phyloP scores from a whole-genome alignment of 2,113 vertebrate genomes.

The Aspidoscelis tigris region DNA sequence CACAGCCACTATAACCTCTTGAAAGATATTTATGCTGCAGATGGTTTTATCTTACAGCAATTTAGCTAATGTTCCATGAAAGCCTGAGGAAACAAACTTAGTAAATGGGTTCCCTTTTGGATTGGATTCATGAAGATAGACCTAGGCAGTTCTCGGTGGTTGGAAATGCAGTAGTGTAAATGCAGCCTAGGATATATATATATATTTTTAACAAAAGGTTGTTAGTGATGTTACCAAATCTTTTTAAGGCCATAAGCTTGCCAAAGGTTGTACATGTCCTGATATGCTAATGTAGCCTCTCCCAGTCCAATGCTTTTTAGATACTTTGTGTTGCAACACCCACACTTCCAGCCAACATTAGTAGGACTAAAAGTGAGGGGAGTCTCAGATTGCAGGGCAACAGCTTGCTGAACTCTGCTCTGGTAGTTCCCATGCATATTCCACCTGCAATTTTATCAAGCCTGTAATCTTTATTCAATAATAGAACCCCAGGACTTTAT shows the following conservation, averaged over 20 bases:
- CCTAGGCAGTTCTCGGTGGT: neutral
- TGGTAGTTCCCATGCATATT: constrained; percentile 61
- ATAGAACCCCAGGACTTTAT: constrained; percentile 71
- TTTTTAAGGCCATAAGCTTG: constrained; percentile 17
- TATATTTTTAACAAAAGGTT: neutral
- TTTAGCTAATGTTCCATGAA: too few species aligned
- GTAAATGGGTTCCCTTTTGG: neutral
- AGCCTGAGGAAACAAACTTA: neutral
- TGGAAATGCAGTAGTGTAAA: neutral
- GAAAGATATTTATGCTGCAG: too few species aligned
- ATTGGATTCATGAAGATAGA: neutral
- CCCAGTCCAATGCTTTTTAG: too few species aligned
- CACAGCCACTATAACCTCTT: too few species aligned
- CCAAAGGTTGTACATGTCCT: constrained; percentile 45
- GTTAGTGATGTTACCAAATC: constrained; percentile 49
- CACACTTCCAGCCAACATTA: too few species aligned
- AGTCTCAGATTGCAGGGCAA: too few species aligned
- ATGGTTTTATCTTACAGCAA: too few species aligned
- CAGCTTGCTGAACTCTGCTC: too few species aligned
- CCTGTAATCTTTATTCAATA: constrained; percentile 73
- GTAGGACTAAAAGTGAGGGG: too few species aligned
- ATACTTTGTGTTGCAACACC: too few species aligned
- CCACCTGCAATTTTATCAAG: constrained; percentile 59
- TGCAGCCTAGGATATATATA: neutral
- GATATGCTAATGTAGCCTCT: neutral